Conservation (phyloP, 2,113 vertebrate genomes). For the Equus przewalskii region DNA sequence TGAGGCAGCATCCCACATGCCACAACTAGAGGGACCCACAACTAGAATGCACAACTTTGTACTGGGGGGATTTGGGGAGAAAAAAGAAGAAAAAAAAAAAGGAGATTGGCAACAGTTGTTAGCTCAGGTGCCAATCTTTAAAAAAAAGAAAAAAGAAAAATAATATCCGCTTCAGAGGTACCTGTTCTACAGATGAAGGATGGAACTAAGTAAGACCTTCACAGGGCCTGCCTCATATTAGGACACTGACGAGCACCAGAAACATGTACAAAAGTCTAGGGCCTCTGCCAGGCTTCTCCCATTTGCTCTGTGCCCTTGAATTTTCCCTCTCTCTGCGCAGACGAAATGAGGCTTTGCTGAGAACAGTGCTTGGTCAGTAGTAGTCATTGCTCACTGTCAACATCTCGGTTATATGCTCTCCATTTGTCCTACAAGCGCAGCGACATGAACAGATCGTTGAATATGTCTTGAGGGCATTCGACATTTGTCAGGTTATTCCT, state of each 20-base stretch:
- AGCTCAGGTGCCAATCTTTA: too few species aligned
- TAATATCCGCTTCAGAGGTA: neutral
- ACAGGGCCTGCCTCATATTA: neutral
- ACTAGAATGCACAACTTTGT: too few species aligned
- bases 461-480: neutral
- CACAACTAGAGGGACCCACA: too few species aligned
- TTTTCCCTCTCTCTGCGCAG: neutral
- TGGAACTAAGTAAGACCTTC: neutral
- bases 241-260: neutral
- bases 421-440: neutral
- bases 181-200: neutral
- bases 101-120: too few species aligned
- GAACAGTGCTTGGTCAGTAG: neutral
- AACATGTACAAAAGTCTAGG: neutral
- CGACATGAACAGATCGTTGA: neutral
- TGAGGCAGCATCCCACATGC: too few species aligned
- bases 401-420: neutral
- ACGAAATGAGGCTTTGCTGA: slow-evolving; percentile 50
- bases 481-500: neutral
- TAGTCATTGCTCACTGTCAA: neutral
- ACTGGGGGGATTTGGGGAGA: too few species aligned
- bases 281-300: neutral
- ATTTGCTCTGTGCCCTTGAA: neutral
- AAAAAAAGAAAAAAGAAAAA: too few species aligned
- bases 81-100: too few species aligned